These are phyloP conservation scores for Thripadectes ignobilis DNA, from an alignment of 2,797 vertebrate species.

Conservation along the genomic window DNA sequence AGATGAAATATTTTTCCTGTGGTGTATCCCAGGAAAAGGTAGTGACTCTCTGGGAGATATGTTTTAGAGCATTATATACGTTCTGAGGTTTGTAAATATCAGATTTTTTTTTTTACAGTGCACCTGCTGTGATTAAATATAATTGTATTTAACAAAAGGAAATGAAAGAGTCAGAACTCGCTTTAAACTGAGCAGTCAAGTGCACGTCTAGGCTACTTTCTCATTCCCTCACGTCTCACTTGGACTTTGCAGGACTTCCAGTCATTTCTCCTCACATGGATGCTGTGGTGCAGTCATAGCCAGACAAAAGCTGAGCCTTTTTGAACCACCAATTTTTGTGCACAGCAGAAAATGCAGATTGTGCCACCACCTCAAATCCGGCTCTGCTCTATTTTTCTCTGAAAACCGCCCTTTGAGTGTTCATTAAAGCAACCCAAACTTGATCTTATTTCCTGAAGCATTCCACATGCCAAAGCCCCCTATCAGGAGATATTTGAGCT, in stretches of 20 bases:
- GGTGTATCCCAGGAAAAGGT: neutral
- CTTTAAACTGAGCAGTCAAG: neutral
- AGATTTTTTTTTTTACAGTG: neutral
- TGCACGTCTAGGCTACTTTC: neutral
- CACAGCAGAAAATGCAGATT: fast-evolving
- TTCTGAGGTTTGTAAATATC: neutral
- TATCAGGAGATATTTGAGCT: neutral
- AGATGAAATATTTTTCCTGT: neutral
- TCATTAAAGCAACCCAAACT: neutral
- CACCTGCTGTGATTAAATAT: slow-evolving; percentile 55
- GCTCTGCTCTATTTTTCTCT: neutral
- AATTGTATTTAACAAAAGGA: neutral
- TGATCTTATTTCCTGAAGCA: neutral
- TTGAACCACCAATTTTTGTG: neutral
- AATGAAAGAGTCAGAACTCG: neutral
- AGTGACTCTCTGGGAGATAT: neutral
- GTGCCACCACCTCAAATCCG: neutral
- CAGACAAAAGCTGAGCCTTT: neutral
- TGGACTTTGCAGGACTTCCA: neutral
- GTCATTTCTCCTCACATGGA: neutral
- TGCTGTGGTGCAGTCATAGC: fast-evolving
- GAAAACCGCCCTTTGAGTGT: neutral
- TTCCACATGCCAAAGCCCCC: neutral
- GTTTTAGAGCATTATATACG: neutral
- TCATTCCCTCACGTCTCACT: fast-evolving